phyloP scores from a whole-genome alignment of 2,113 vertebrate genomes.

The Lophochroa leadbeateri region DNA sequence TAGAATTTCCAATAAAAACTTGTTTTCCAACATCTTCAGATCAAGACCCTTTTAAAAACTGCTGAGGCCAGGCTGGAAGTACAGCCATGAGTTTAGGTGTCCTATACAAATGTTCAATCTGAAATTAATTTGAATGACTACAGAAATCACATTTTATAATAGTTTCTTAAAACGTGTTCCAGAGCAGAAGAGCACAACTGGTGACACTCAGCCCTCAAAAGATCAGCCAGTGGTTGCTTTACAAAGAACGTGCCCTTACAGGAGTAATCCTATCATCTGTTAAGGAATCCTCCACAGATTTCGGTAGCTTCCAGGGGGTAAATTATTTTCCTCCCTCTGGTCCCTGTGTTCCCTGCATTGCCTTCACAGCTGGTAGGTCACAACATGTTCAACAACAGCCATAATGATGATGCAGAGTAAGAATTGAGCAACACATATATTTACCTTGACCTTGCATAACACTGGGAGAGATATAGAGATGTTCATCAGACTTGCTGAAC shows the following conservation, averaged over 20 bases:
- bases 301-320: background rate
- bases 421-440: background rate
- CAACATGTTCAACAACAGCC: background rate
- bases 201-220: background rate
- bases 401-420: background rate
- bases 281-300: background rate
- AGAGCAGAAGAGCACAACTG: background rate
- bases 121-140: background rate
- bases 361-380: background rate
- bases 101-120: background rate
- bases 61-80: background rate
- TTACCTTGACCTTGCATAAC: slow-evolving; percentile 8
- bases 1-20: background rate
- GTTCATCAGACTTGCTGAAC: background rate
- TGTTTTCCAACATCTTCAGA: background rate
- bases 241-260: background rate
- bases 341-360: background rate
- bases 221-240: background rate
- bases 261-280: background rate
- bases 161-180: background rate
- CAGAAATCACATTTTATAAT: background rate
- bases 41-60: background rate
- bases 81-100: background rate
- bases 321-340: background rate
- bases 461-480: background rate